phyloP scores from a whole-genome alignment of 2,888 invertebrate genomes.

The Tethea ocularis region DNA sequence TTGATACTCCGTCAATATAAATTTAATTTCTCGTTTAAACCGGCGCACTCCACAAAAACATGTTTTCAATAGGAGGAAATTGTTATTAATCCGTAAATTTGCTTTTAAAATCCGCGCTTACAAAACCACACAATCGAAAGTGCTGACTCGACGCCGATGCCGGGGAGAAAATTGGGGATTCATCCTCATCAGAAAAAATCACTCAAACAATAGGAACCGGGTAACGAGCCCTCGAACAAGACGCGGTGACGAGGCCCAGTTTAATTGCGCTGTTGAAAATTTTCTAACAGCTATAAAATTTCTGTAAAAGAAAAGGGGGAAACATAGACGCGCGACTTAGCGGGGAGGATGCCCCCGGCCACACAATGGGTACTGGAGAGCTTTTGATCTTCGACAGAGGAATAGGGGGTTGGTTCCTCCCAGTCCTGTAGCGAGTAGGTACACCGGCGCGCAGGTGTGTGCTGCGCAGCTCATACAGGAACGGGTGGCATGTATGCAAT shows the following conservation, averaged over 20 bases:
- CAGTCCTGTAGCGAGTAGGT: conserved; percentile 25
- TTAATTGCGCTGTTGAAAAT: conserved; percentile 21
- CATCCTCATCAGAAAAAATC: conserved; percentile 41
- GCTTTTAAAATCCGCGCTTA: conserved; percentile 6
- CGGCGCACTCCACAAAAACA: conserved; percentile 4
- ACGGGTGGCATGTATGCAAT: conserved; percentile 26
- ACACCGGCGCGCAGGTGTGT: conserved; percentile 36
- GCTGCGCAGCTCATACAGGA: conserved; percentile 13
- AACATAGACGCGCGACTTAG: conserved; percentile 14
- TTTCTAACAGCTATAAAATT: conserved; percentile 19
- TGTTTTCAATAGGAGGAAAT: conserved; percentile 6
- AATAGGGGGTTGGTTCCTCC: conserved; percentile 31
- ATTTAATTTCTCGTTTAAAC: not conserved
- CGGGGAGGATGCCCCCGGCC: conserved; percentile 13
- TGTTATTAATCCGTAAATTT: conserved; percentile 7
- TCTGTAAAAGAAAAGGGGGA: conserved; percentile 16
- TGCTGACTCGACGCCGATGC: conserved; percentile 41
- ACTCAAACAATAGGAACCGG: conserved; percentile 41
- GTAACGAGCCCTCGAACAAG: conserved; percentile 33
- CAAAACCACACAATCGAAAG: conserved; percentile 42
- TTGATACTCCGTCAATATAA: not conserved
- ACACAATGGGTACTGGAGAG: conserved; percentile 31
- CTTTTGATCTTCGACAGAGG: conserved; percentile 48
- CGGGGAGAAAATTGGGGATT: conserved; percentile 41
- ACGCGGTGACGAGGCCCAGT: conserved; percentile 13